Percentiles rank a stretch among this genome's conserved stretches.
Evolutionary conservation across 2,113 vertebrate species (phyloP).

Genomic region (Artemisiospiza belli): DNA sequence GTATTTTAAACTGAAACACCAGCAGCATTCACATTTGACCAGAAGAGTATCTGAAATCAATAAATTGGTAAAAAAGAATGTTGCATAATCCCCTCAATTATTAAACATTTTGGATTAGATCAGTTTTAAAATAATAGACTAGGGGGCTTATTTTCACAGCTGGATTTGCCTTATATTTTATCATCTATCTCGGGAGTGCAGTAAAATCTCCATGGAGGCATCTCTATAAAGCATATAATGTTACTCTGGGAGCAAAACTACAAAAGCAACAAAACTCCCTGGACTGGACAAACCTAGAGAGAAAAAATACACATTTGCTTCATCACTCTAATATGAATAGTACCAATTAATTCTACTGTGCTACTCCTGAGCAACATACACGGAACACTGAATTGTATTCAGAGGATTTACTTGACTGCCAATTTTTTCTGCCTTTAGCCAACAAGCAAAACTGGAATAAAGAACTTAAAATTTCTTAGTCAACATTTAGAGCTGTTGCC

Average conservation of each 20-base stretch:
- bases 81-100: background rate
- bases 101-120: background rate
- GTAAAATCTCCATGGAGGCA: background rate
- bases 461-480: background rate
- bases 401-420: background rate
- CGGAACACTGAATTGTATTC: background rate
- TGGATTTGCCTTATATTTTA: background rate
- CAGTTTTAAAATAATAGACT: background rate
- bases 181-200: background rate
- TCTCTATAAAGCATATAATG: background rate
- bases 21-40: background rate
- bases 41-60: background rate
- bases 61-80: background rate
- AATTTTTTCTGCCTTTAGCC: background rate
- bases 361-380: background rate
- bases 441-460: background rate
- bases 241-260: background rate
- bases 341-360: background rate
- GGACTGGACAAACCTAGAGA: background rate
- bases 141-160: background rate
- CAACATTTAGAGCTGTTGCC: background rate
- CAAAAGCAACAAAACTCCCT: background rate
- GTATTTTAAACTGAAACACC: background rate
- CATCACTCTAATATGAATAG: background rate
- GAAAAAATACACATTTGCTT: background rate